Conservation (phyloP, 1,140 invertebrate genomes). For the Drosophila kohkoa region DNA sequence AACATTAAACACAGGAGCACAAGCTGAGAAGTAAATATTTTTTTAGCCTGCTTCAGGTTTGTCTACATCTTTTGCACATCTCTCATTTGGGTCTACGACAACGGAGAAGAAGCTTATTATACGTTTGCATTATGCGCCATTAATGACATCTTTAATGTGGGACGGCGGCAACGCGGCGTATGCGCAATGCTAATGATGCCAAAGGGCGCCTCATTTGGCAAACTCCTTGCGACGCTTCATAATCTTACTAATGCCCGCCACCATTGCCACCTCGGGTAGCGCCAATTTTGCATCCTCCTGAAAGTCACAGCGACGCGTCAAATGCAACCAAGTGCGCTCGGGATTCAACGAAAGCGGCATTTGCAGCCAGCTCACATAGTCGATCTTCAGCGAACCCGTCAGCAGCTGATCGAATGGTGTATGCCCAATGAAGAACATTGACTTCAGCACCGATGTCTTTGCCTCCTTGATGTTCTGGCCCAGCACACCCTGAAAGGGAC, state of each 20-base stretch:
- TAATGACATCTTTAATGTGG: constrained; percentile 64
- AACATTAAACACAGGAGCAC: constrained; percentile 50
- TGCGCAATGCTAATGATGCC: constrained; percentile 50
- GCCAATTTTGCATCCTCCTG: constrained; percentile 83
- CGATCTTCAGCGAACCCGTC: constrained; percentile 85
- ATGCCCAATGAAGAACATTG: constrained; percentile 91
- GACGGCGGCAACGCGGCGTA: constrained; percentile 29
- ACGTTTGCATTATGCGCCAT: constrained; percentile 68
- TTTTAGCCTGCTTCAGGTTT: constrained; percentile 54
- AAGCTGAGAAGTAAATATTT: constrained; percentile 61
- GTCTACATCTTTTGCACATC: constrained; percentile 38
- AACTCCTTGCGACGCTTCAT: constrained; percentile 79
- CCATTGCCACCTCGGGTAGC: constrained; percentile 83
- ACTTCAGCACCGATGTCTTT: constrained; percentile 87
- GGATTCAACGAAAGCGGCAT: constrained; percentile 86
- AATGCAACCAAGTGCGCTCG: constrained; percentile 86
- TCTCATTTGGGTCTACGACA: constrained; percentile 38
- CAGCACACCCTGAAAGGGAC: constrained; percentile 73
- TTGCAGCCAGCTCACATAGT: constrained; percentile 86
- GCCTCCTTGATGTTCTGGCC: constrained; percentile 85
- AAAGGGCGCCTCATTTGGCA: constrained; percentile 52
- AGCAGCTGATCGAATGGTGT: constrained; percentile 89
- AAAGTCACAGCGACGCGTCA: constrained; percentile 86
- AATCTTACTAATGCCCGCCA: constrained; percentile 81
- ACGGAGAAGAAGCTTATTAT: constrained; percentile 39